Base-by-base conservation (phyloP, 2,888 invertebrate genomes). In the Euspilapteryx auroguttella region DNA sequence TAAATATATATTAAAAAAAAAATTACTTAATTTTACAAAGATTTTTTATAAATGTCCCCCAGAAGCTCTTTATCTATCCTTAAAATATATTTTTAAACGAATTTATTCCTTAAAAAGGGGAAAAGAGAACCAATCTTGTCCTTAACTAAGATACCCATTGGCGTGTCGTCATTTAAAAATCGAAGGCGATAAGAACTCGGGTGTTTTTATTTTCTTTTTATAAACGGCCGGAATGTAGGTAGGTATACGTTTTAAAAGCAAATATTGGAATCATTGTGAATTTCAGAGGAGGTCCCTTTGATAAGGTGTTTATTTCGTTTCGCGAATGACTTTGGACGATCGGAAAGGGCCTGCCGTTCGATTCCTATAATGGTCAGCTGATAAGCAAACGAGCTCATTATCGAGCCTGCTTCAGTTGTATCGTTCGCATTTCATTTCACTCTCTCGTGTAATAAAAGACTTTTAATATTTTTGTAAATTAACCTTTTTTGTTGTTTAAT, bases 291-390 rank as follows among this genome's bases (percentile, higher is more conserved):
- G 53, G 44, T 49, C 42, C 42, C 46, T 44, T 61, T 53, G 73
- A 73, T 69, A 69, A 71, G 64, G 50, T 56, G 54, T 58, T 73
- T 71, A 68, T 73, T 44, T 64, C 56, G 56, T 48, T 49, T 47
- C 49, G 47, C 49, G 51, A 49, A 50, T 55, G 49, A 55, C 47
- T 24, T 31, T 36, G 31, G 39, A 29, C 37, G 63, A 68, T 71
- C 73, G 71, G 68, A n/a, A n/a, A n/a, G n/a, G n/a, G n/a, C n/a
- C n/a, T 62, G 54, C 56, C 58, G 58, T 69, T 73, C 73, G 69
- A 69, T 75, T 73, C 69, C 65, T 55, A 68, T 69, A 75, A 75
- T 69, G 75, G 75, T 73, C 73, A 75, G 65, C 66, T 69, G 75
- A 75, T 75, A 73, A 71, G 73, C 61, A 73, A 75, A 75, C 62